Evolutionary conservation across 1,140 invertebrate species (phyloP), one percentile per base, ranked within the genome.

Genomic region (Hypsibius dujardini): DNA sequence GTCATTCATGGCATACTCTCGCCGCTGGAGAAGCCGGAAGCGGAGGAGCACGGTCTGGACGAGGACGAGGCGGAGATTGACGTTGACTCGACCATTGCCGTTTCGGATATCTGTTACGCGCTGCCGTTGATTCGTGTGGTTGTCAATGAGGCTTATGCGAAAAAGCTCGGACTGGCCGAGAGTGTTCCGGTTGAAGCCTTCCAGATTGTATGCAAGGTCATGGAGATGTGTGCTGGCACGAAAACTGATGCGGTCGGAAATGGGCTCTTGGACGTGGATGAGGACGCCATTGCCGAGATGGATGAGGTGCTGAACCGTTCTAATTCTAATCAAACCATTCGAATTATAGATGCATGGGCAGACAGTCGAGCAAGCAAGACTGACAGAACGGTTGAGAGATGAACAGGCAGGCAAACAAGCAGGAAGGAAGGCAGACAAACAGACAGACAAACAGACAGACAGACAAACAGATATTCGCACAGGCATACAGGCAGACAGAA

Each of bases 1-100:
- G 42, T 67, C 62, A 45, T 67, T 42, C 62, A 67, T 67, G 62
- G 62, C 42, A 7, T 67, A 42, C 45, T 67, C 62, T 12, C 45
- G 12, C 42, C 45, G 12, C 45, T 3, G 12, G 42, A 67, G 12
- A 67, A 67, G 62, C 62, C 12, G 62, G 45, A 67, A 67, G 7
- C 50, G n/a, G 50, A 56, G n/a, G 7, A 56, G 50, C 7, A 67
- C 42, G 62, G 62, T 15, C 12, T 45, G 42, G 12, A 12, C 42
- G 42, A 42, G 12, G 62, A 67, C 3, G 42, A 7, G 12, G 42
- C 3, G 7, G 50, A 56, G n/a, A 7, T 56, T 12, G 42, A 67
- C 45, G 12, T 7, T 7, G 3, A 67, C 12, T 3, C 62, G 3
- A 7, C 12, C 12, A 67, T 67, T 42, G 7, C 62, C 7, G 62